These are phyloP conservation scores for Dexiosoma caninum DNA, from an alignment of 2,888 invertebrate genomes.

Conservation along the genomic window DNA sequence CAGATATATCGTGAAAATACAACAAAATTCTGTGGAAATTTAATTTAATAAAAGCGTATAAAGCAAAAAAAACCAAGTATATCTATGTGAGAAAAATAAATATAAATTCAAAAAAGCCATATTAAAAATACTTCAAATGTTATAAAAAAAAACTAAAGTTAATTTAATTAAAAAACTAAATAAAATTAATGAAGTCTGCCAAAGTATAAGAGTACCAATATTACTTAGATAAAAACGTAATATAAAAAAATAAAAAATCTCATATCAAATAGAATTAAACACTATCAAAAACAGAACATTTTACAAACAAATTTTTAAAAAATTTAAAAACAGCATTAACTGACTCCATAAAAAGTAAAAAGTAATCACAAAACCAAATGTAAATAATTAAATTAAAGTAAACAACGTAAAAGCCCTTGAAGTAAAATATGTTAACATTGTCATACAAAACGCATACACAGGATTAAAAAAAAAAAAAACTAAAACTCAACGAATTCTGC, in stretches of 20 bases:
- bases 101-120: too few relatives aligned
- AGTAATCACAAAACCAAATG: not conserved
- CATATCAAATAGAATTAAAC: slow-evolving; percentile 48
- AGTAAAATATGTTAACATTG: not conserved
- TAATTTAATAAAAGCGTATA: slow-evolving; percentile 29
- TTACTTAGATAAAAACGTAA: not conserved
- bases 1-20: not conserved
- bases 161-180: not conserved
- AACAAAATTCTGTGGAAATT: slow-evolving; percentile 8
- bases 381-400: slow-evolving; percentile 28
- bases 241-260: not conserved
- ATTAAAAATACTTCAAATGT: not conserved
- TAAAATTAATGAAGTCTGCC: slow-evolving; percentile 42
- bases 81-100: not conserved
- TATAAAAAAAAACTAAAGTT: too few relatives aligned
- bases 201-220: not conserved
- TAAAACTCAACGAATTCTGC: slow-evolving; percentile 41
- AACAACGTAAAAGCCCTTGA: not conserved
- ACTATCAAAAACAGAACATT: not conserved
- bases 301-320: not conserved
- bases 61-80: slow-evolving; percentile 18
- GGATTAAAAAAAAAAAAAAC: not conserved
- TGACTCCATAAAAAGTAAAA: not conserved
- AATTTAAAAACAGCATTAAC: slow-evolving; percentile 5
- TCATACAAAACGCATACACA: not conserved